Evolutionary conservation across 2,888 invertebrate species (phyloP), one percentile per base, ranked within the genome.

Genomic region (Lithophane ornitopus): DNA sequence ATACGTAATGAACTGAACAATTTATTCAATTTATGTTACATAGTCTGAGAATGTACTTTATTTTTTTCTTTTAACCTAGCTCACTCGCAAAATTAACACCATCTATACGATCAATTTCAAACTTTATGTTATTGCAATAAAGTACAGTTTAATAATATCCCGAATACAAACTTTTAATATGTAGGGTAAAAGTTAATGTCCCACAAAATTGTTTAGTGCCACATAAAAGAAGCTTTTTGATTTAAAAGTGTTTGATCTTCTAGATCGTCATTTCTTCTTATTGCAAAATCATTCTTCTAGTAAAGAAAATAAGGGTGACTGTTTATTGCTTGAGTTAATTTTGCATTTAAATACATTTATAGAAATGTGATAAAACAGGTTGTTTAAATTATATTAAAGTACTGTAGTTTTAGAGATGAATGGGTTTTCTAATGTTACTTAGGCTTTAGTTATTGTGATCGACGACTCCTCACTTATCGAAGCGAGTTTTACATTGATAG

Each of bases 151-250:
- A 9, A 22, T 49, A 49, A 22, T 22, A 49, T 49, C 19, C 49
- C 49, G 19, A 22, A 22, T 8, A 49, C 19, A 19, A 70, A 63
- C 54, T 28, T 75, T 73, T 68, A 59, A 70, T 61, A 62, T 49
- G 34, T 62, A 8, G 26, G 62, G 69, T 58, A 65, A 69, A 70
- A 58, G 41, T 58, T 63, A 70, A 78, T 78, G 61, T 52, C 39
- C 26, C 54, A 78, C 67, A 73, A 82, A 78, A 75, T 70, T 69
- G 68, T 85, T 84, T 73, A 76, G 62, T 78, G 61, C 41, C 66
- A 62, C 65, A 71, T 81, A 85, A 85, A 84, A 82, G 11, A 49
- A 56, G 34, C 54, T 46, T 77, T 84, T 74, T 77, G 52, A 70
- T 77, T 81, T 67, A 70, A 26, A 70, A 56, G 8, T 41, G 14